Base-by-base conservation (phyloP, 1,140 invertebrate genomes). In the Papilio dardanus region DNA sequence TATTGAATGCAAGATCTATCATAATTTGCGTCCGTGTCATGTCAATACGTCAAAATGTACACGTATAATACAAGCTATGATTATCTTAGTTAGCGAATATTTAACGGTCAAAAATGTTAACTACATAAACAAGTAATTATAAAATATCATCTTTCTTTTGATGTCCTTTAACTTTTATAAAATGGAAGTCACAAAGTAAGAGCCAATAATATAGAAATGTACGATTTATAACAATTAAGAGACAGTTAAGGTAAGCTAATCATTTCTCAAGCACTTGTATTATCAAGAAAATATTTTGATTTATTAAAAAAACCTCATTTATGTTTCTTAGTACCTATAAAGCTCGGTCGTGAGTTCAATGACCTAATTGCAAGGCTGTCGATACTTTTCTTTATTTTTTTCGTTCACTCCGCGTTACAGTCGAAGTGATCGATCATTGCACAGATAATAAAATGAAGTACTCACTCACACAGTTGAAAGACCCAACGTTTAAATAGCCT, bases 401-500 rank as follows among this genome's bases (percentile, higher is more conserved):
- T 71, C 37, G n/a, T 74, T 50, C 21, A 58, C 54, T 58, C 12
- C 16, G 21, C 54, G 54, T 24, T 58, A 58, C 54, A 58, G 30
- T 30, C 28, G 30, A 37, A 8, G 14, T 50, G 62, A 50, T 76
- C 69, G 40, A 58, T 73, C 62, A 80, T 76, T 78, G 62, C 74
- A 30, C 30, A 76, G 37, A 40, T 42, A 74, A 40, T 35, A 58
- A 58, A 76, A 73, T 79, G 31, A 54, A 69, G 74, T 73, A 75
- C 46, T 75, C 54, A 62, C 77, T 68, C 68, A 76, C 74, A 71
- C 73, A 82, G 88, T 88, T 91, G 83, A 87, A 86, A 83, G 85
- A 89, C 86, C 86, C 85, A 84, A 82, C 77, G 85, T 86, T 88
- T 88, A 81, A 69, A 74, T 87, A 89, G 84, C 89, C 90, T 91